Base-by-base conservation (phyloP, 92 coral and sea anemone genomes). In the Heteractis magnifica region DNA sequence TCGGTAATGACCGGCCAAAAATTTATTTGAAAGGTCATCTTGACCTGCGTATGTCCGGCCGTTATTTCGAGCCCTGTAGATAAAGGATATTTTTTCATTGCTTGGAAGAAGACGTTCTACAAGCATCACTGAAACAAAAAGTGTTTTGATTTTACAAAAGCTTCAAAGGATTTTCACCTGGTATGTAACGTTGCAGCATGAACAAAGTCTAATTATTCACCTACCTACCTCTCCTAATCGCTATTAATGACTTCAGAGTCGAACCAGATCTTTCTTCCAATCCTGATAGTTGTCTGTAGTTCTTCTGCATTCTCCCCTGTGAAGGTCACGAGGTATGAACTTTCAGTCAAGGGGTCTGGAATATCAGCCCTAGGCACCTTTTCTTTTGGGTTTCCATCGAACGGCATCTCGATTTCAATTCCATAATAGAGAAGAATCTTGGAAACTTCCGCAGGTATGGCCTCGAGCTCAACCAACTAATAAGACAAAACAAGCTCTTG, bases 191-290 rank as follows among this genome's bases (percentile, higher is more conserved):
- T 3, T n/a, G 6, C 13, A 58, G 16, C 16, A 3, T 18, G 14
- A 11, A 13, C 65, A 59, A 59, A 18, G 5, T 16, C 7, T 12
- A 2, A 18, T n/a, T 62, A 18, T 5, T 18, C 18, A 23, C 20
- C 23, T 18, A 18, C 70, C 70, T 62, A 62, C 70, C 64, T 58
- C n/a, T 58, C 20, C 70, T 62, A 62, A 18, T 62, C 76, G 53
- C 19, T 72, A 75, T 88, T 88, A 23, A 88, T 52, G 10, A 59
- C 4, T 5, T 64, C 14, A 10, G 78, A 77, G 77, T 89, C 92
- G 50, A 89, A 89, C 81, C 84, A 89, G 77, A 89, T 78, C 70
- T 89, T 86, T 49, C 87, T 87, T 10, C 81, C 90, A 73, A 89
- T 72, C 80, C 77, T 86, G 4, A 89, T 65, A 13, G 55, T 86